Percentiles rank a stretch among this genome's conserved stretches.
Evolutionary conservation across 2,797 vertebrate species (phyloP).

Genomic region (Enteromius treurensis): DNA sequence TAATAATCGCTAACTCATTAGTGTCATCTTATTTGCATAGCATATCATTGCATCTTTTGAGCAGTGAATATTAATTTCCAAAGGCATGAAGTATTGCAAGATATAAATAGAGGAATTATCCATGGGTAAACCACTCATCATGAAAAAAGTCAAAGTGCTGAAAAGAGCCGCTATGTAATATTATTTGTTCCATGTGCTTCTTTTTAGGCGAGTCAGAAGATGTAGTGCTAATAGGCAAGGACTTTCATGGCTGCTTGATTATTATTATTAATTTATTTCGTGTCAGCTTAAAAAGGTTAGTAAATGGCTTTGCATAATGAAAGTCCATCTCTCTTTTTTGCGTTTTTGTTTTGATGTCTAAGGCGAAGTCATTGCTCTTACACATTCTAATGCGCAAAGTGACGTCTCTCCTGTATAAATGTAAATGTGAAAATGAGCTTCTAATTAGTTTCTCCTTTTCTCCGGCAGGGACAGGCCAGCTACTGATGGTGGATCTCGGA

Average conservation of each 20-base stretch:
- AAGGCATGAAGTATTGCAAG: slow-evolving; percentile 35
- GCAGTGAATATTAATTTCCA: slow-evolving; percentile 47
- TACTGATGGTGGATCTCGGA: slow-evolving; percentile 67
- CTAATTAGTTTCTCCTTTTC: slow-evolving; percentile 43
- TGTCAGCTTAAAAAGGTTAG: not conserved
- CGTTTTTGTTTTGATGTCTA: not conserved
- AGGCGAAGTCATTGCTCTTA: not conserved
- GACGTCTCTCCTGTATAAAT: not conserved
- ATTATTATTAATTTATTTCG: slow-evolving; percentile 14
- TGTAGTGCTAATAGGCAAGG: not conserved
- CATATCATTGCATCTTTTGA: slow-evolving; percentile 53
- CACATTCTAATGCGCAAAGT: not conserved
- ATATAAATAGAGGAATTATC: slow-evolving; percentile 46
- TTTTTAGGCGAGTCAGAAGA: not conserved
- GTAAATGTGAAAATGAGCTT: not conserved
- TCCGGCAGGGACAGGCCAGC: slow-evolving; percentile 64
- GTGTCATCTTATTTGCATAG: slow-evolving; percentile 52
- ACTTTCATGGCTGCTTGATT: slow-evolving; percentile 25
- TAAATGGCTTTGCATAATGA: not conserved
- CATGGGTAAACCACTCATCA: slow-evolving; percentile 23
- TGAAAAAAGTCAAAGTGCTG: not conserved
- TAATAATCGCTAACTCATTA: slow-evolving; percentile 54
- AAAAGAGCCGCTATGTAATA: slow-evolving; percentile 16
- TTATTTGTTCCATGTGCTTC: not conserved
- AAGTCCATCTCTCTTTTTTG: slow-evolving; percentile 16